Evolutionary conservation across 2,113 vertebrate genomes (phyloP), one percentile per base, ranked within the genome.

Genomic region (Dromiciops gliroides): DNA sequence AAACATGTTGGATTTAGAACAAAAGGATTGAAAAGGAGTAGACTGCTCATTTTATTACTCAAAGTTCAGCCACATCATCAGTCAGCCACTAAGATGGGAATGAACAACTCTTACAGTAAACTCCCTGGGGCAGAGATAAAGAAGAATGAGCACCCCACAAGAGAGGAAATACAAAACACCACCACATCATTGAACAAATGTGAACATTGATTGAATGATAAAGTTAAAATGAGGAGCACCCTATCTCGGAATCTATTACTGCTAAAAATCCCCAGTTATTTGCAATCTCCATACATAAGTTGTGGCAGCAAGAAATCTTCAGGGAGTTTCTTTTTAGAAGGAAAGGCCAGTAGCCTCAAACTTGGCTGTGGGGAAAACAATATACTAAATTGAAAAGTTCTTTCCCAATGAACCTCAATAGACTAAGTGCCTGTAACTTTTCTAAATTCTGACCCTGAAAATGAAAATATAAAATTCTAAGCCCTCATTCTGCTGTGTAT

Each of bases 21-120:
- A 95, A n/a, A 96, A 96, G 52, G 96, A 92, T 53, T 97, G 92
- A 94, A 97, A 95, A 93, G 83, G 96, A 91, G 90, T 47, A 96
- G 37, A 16, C 67, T 83, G 16, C 67, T 44, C 1, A 44, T 83
- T 44, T 83, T 44, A 44, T 22, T 44, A 44, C n/a, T 19, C 60
- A 83, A 94, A 96, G 56, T 83, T 75, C 56, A 48, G 89, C 47
- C 67, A 52, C 0, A 75, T 89, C 94, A 94, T 90, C 92, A 94
- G 89, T 53, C 89, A 92, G 92, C 50, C 8, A 0, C 95, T 96
- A 60, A 96, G 89, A 31, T 56, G 60, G 91, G 89, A 94, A 50
- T 7, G 92, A 94, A 95, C 93, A 94, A 75, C 6, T 83, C 91
- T 93, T 92, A 67, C 90, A 48, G 91, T 50, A 94, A 7, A 47